These are phyloP conservation scores for Saccostrea glomerata DNA, from an alignment of 1,140 invertebrate species.

Conservation along the genomic window DNA sequence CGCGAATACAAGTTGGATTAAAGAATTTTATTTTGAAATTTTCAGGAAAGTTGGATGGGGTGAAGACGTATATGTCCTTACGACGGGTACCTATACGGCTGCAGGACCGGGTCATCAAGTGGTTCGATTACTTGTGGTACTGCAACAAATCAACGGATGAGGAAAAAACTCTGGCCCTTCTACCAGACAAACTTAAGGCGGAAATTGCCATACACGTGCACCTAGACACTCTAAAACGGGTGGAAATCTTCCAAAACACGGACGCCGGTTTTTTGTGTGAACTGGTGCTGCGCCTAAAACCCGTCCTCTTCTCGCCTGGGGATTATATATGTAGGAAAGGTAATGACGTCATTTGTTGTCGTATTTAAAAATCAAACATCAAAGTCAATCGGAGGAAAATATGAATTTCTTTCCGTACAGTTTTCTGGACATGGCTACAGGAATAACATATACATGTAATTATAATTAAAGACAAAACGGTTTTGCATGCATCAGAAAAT, in stretches of 20 bases:
- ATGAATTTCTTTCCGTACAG: no score
- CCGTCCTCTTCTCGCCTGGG: slow-evolving; percentile 97
- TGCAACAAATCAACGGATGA: slow-evolving; percentile 99
- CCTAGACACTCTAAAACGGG: slow-evolving; percentile 97
- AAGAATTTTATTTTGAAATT: no score
- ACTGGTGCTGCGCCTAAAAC: slow-evolving; percentile 93
- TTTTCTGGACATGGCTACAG: no score
- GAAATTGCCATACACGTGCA: slow-evolving; percentile 99
- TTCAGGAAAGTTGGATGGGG: slow-evolving; percentile 96
- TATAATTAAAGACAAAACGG: no score
- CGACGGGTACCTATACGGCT: slow-evolving; percentile 95
- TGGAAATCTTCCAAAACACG: slow-evolving; percentile 99
- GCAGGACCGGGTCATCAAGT: slow-evolving; percentile 98
- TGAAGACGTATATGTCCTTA: slow-evolving; percentile 99
- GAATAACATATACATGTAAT: no score
- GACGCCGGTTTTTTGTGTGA: slow-evolving; percentile 99
- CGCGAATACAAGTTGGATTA: no score
- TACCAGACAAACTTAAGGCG: slow-evolving; percentile 95
- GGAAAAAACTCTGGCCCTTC: slow-evolving; percentile 84
- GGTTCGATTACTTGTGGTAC: slow-evolving; percentile 99
- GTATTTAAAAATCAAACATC: no score
- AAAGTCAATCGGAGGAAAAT: no score
- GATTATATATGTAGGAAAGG: slow-evolving; percentile 99
- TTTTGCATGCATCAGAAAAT: no score
- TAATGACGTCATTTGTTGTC: slow-evolving; percentile 77